Evolutionary conservation across 2,113 vertebrate genomes (phyloP), one percentile per base, ranked within the genome.

Genomic region (Phrynosoma blainvillii): DNA sequence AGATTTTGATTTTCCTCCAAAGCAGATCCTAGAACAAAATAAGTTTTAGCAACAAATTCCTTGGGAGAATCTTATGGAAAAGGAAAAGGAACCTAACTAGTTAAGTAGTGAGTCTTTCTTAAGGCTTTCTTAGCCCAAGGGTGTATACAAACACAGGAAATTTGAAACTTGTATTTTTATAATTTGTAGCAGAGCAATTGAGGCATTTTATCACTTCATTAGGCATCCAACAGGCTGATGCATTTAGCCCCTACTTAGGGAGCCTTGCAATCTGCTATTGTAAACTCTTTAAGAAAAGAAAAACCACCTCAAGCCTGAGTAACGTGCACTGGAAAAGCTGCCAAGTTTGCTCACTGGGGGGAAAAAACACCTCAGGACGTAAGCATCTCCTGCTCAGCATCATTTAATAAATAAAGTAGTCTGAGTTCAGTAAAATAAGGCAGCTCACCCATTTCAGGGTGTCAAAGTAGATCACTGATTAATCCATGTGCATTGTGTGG

Each of bases 291-390:
- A 93, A 94, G 90, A 8, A 70, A 83, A 83, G 62, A 65, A 10
- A 70, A n/a, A 52, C 87, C 92, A 93, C 73, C 81, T 93, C 90
- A 89, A 89, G 85, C 87, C 83, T 79, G 70, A 23, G 91, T 71
- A 68, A 89, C 89, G 78, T 42, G 93, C 84, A 79, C 62, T 66
- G 36, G 59, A 40, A 40, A 81, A 81, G 79, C 27, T n/a, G 10
- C 18, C 54, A 79, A 79, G 16, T 59, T 79, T 27, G 30, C 27
- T 56, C 30, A n/a, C 2, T 3, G 47, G 25, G 76, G 52, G 25
- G 52, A 52, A 71, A 36, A 89, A 77, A 87, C 56, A 47, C 14
- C 20, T 84, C 32, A 54, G n/a, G 52, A 59, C 73, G 54, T 81
- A 5, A 91, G 87, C 77, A 79, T 85, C 11, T 52, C 56, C 56